Evolutionary conservation across 1,140 invertebrate genomes (phyloP), one percentile per base, ranked within the genome.

Genomic region (Drosophila truncata): DNA sequence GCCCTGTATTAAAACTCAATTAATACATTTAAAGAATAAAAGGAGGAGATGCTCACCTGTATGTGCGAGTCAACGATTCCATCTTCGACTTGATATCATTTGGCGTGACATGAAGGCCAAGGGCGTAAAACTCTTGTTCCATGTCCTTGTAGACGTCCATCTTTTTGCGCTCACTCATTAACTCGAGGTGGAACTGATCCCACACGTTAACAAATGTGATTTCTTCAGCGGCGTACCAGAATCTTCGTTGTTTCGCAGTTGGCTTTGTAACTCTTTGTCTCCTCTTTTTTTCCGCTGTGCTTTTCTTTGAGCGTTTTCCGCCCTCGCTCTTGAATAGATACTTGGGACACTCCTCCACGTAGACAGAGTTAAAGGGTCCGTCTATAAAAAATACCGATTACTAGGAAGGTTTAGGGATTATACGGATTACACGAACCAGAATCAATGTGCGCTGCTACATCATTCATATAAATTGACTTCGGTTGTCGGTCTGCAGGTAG

Each of bases 1-100:
- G 31, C 20, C 35, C 80, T 82, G 25, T 16, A 42, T 27, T 33
- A 16, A 16, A 10, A 10, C 10, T 1, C 1, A 10, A 16, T 37
- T 2, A 23, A 41, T n/a, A n/a, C n/a, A n/a, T 20, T 25, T 37
- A 5, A 6, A 10, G 3, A 5, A 8, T 10, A 18, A 0, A 13
- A 13, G 16, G 4, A 9, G 10, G 9, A 2, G 10, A 2, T n/a
- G 8, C 52, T 78, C 50, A 82, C 80, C 49, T 62, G 33, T 65
- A 82, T 23, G 41, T 57, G 10, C 80, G 74, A 33, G 42, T 74
- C 1, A 82, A 41, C 0, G 69, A 52, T 10, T 69, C 52, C 20
- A 78, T 65, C 78, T 82, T 82, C 0, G 31, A 13, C 9, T 64
- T 67, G 8, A 78, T 69, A 25, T 64, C 71, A 4, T 14, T 18